These are phyloP conservation scores for Rhynchonycteris naso DNA, from an alignment of 2,797 vertebrate species.

Conservation along the genomic window DNA sequence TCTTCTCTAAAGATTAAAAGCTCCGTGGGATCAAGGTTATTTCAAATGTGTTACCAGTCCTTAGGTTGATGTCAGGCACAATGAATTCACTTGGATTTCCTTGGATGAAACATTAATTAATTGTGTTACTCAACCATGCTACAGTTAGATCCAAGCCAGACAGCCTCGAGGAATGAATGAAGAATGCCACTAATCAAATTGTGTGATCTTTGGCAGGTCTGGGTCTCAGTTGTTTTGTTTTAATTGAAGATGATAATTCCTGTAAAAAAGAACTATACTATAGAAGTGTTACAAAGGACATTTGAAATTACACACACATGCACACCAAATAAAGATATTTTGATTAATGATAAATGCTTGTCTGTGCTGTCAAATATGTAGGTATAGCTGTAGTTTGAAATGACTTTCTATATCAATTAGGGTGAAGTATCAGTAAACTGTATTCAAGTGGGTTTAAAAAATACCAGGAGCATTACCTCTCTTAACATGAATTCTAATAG, in stretches of 20 bases:
- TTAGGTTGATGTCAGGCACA: neutral
- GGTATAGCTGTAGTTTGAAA: neutral
- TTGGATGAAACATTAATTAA: neutral
- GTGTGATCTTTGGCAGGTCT: neutral
- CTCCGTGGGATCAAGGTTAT: neutral
- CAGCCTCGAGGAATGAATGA: neutral
- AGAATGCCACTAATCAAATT: neutral
- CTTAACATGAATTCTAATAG: neutral
- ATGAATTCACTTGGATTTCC: neutral
- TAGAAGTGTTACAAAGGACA: neutral
- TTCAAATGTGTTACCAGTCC: neutral
- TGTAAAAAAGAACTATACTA: neutral
- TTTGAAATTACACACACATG: neutral
- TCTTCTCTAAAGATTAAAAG: neutral
- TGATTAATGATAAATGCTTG: neutral
- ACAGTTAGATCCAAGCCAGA: neutral
- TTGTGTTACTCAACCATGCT: neutral
- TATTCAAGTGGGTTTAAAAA: neutral
- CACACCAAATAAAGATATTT: neutral
- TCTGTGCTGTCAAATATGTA: neutral
- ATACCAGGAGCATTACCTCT: neutral
- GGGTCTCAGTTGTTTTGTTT: neutral
- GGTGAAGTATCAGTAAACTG: neutral
- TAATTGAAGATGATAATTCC: conserved; percentile 7
- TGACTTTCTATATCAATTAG: neutral